These are phyloP conservation scores for Malacosoma neustria DNA, from an alignment of 2,888 invertebrate genomes.

Conservation along the genomic window DNA sequence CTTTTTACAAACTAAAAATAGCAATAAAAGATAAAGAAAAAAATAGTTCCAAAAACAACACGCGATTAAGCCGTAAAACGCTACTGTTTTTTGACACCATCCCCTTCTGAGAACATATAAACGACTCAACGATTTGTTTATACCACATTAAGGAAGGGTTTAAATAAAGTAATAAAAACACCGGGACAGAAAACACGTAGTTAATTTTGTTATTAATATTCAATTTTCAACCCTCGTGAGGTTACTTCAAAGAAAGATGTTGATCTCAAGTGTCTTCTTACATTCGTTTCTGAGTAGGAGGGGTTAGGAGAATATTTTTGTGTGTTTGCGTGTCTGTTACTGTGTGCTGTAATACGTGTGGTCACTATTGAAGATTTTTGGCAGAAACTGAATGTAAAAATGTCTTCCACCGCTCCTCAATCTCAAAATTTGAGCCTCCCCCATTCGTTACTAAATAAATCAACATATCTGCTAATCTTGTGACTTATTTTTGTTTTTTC, in stretches of 20 bases:
- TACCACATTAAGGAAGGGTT: conserved; percentile 55
- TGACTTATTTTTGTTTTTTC: too few species aligned
- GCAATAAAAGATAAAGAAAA: conserved; percentile 30
- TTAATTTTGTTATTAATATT: conserved; percentile 73
- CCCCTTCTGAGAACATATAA: conserved; percentile 59
- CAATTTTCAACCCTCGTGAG: conserved; percentile 65
- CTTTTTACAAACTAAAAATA: conserved; percentile 14
- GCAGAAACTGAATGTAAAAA: too few species aligned
- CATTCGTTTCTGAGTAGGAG: conserved; percentile 54
- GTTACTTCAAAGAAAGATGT: conserved; percentile 69
- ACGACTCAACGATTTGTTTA: conserved; percentile 61
- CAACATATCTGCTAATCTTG: too few species aligned
- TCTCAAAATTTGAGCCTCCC: too few species aligned
- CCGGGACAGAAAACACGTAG: conserved; percentile 38
- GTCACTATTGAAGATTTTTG: too few species aligned
- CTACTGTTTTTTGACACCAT: conserved; percentile 70
- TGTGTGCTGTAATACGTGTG: conserved; percentile 23
- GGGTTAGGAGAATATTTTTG: conserved; percentile 31
- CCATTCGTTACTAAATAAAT: too few species aligned
- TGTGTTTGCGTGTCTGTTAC: conserved; percentile 21
- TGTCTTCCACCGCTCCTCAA: too few species aligned
- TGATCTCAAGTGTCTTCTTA: conserved; percentile 59
- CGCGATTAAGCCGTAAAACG: conserved; percentile 65
- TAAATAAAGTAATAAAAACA: conserved; percentile 71
- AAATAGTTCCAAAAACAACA: conserved; percentile 44